Evolutionary conservation across 2,113 vertebrate genomes (phyloP), one percentile per base, ranked within the genome.

Genomic region (Laterallus jamaicensis): DNA sequence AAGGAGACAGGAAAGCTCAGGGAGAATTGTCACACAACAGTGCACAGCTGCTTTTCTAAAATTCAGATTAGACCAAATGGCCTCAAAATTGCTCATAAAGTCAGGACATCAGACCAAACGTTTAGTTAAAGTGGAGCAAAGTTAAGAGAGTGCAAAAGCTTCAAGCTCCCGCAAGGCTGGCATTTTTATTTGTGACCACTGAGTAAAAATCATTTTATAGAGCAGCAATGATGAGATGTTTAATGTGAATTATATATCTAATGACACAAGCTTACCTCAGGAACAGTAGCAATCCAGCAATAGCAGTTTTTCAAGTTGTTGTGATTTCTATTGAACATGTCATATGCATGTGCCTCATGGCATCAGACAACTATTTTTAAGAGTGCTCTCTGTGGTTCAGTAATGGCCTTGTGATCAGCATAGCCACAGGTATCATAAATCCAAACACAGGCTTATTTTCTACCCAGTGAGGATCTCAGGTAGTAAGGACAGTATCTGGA

Each of bases 21-120:
- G 60, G 92, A 93, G 62, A 90, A 39, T 39, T 71, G 93, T 55
- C 96, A 95, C 92, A 96, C 83, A 74, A 15, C 82, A 88, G 52
- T 64, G 78, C 64, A 82, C 95, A 96, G 93, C 86, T 93, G 82
- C 75, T 84, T 73, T 47, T 49, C 88, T 26, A 76, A 94, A 95
- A 95, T 78, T 92, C 80, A 96, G 75, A 94, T 96, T 58, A 95
- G 35, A 89, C 84, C 82, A 96, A 96, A 93, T 55, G 73, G 79
- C 88, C 82, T 86, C 93, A 76, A 81, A 94, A 93, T 68, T 91
- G 84, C 77, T 94, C 82, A 55, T 18, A 66, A 81, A 95, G 47
- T 55, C 93, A 90, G 68, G 88, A 90, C 81, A 93, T 55, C 64
- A 81, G 74, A 93, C 64, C 74, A 88, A 87, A 87, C 69, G 74